These are phyloP conservation scores for Porites lutea DNA, from an alignment of 64 coral and sea anemone species.

Conservation along the genomic window DNA sequence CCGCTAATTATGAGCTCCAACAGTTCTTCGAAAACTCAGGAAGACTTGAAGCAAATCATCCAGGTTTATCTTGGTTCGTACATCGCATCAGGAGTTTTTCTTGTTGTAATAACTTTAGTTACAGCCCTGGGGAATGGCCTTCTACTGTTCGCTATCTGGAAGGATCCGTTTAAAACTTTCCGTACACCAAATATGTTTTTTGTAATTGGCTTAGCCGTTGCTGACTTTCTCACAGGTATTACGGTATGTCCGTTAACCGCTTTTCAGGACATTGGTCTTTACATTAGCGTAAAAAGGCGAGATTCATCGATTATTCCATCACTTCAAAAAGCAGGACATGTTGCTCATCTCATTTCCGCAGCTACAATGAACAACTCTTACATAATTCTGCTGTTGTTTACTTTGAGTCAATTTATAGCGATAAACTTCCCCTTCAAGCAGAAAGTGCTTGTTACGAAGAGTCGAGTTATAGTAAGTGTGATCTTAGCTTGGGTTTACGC, in stretches of 20 bases:
- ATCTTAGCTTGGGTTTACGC: conserved; percentile 49
- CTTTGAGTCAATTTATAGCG: conserved; percentile 8
- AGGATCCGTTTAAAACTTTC: conserved; percentile 40
- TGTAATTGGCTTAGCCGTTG: conserved; percentile 29
- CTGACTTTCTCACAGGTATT: conserved; percentile 48
- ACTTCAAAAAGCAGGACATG: not conserved
- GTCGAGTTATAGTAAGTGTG: not conserved
- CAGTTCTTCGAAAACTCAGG: not conserved
- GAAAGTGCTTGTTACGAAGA: conserved; percentile 32
- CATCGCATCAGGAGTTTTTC: conserved; percentile 28
- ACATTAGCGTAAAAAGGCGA: not conserved
- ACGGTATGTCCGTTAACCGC: conserved; percentile 14
- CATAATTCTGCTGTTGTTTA: conserved; percentile 16
- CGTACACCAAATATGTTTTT: conserved; percentile 28
- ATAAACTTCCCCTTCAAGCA: conserved; percentile 28
- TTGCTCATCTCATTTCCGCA: not conserved
- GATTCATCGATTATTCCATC: not conserved
- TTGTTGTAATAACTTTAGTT: conserved; percentile 4
- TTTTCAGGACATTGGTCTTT: not conserved
- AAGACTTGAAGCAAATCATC: not conserved
- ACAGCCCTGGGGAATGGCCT: conserved; percentile 45
- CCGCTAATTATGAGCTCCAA: too few relatives aligned
- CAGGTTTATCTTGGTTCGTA: not conserved
- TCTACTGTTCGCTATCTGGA: conserved; percentile 48
- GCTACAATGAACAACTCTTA: conserved; percentile 28